A percentile compares a stretch with the other conserved stretches of the same genome.
phyloP scores from a whole-genome alignment of 2,888 invertebrate genomes.

The Caenorhabditis sinica region DNA sequence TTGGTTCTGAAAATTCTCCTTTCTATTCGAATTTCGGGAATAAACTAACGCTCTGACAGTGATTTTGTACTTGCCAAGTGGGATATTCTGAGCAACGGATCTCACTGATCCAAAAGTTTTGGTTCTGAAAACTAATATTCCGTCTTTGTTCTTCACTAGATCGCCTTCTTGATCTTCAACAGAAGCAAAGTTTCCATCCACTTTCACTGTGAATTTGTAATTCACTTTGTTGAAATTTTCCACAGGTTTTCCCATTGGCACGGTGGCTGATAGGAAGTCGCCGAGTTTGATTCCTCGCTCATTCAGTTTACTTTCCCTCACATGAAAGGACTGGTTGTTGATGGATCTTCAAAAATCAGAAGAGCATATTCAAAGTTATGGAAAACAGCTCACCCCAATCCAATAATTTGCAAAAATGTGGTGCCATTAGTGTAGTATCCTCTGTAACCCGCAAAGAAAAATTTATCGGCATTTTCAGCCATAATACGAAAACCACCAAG shows the following conservation, averaged over 20 bases:
- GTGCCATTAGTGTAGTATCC: neutral
- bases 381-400: neutral
- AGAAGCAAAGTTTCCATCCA: slow-evolving; percentile 21
- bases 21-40: too few species aligned
- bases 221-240: neutral
- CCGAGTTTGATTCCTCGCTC: slow-evolving; percentile 18
- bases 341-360: neutral
- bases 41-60: too few species aligned
- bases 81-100: too few species aligned
- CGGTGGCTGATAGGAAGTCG: slow-evolving; percentile 8
- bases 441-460: neutral
- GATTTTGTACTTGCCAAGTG: too few species aligned
- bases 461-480: neutral
- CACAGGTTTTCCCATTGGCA: slow-evolving; percentile 7
- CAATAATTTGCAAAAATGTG: neutral
- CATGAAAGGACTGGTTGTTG: neutral
- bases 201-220: slow-evolving; percentile 8
- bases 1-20: neutral
- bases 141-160: too few species aligned
- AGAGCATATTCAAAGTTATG: neutral
- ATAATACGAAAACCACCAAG: neutral
- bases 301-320: slow-evolving; percentile 4
- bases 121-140: too few species aligned
- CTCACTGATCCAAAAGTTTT: too few species aligned
- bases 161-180: neutral